Evolutionary conservation across 92 coral and sea anemone genomes (phyloP).

Genomic region (Scolanthus callimorphus): DNA sequence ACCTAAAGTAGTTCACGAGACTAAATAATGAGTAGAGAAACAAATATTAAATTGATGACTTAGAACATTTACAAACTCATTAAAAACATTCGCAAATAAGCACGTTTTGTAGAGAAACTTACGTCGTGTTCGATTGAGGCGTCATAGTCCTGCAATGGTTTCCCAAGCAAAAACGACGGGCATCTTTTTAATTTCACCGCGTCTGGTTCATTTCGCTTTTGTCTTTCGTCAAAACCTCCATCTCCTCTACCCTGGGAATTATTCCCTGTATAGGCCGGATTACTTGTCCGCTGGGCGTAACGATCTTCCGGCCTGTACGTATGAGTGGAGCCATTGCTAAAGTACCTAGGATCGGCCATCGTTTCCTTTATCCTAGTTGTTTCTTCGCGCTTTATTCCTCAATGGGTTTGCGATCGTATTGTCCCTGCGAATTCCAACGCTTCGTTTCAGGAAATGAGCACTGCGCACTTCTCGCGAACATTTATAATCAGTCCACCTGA

Average conservation of each 20-base stretch:
- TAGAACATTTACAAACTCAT: too few relatives aligned
- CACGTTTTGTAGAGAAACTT: too few relatives aligned
- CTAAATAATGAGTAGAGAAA: too few relatives aligned
- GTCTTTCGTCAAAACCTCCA: background rate
- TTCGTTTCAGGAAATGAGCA: background rate
- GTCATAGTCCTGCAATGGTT: conserved; percentile 68
- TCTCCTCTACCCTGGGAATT: too few relatives aligned
- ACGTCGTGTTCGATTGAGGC: conserved; percentile 28
- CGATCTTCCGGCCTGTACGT: background rate
- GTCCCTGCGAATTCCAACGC: too few relatives aligned
- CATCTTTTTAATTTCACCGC: conserved; percentile 18
- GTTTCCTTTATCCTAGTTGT: too few relatives aligned
- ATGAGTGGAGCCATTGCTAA: background rate
- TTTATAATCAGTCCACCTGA: too few relatives aligned
- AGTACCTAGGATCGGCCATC: background rate
- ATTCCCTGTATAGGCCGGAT: background rate
- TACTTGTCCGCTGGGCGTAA: background rate
- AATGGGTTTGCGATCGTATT: too few relatives aligned
- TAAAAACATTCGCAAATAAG: too few relatives aligned
- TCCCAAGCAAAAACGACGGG: conserved; percentile 54
- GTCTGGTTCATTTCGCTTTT: background rate
- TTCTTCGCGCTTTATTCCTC: too few relatives aligned
- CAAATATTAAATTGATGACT: too few relatives aligned
- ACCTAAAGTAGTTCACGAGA: too few relatives aligned
- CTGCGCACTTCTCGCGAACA: background rate